These are phyloP conservation scores for Drosophila infuscata DNA, from an alignment of 2,888 invertebrate species.

Conservation along the genomic window DNA sequence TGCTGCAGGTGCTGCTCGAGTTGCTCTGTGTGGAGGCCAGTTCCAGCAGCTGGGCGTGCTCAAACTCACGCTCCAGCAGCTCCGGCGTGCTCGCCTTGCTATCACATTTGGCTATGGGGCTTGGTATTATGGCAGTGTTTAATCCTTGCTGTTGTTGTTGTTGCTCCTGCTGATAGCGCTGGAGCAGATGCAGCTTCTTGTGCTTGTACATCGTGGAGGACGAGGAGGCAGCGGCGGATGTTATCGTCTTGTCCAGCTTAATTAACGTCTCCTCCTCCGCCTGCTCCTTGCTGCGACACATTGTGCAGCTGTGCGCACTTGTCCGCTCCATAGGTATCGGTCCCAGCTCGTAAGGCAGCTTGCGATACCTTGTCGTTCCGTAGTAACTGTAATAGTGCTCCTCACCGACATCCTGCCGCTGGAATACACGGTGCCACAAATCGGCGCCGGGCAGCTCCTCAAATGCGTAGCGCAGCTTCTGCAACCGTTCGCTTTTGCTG, in stretches of 20 bases:
- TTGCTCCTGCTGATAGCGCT: conserved; percentile 79
- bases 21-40: conserved; percentile 74
- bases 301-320: conserved; percentile 84
- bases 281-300: conserved; percentile 85
- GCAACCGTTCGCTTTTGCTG: conserved; percentile 74
- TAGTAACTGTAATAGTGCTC: conserved; percentile 87
- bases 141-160: conserved; percentile 48
- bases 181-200: conserved; percentile 81
- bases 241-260: conserved; percentile 38
- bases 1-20: conserved; percentile 77
- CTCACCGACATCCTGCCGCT: conserved; percentile 90
- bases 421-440: conserved; percentile 92
- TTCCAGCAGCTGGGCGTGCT: conserved; percentile 53
- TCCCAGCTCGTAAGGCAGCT: conserved; percentile 91
- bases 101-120: conserved; percentile 67
- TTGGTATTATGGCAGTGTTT: conserved; percentile 43
- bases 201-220: conserved; percentile 64
- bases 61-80: conserved; percentile 68
- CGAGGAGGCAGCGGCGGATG: neutral
- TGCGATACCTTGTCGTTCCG: conserved; percentile 83
- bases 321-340: conserved; percentile 87
- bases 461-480: conserved; percentile 85
- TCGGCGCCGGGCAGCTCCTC: conserved; percentile 90
- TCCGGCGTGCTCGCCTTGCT: conserved; percentile 81
- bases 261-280: conserved; percentile 60